Percentiles rank a stretch among this genome's conserved stretches.
Evolutionary conservation across 2,113 vertebrate species (phyloP).

Genomic region (Scomber scombrus): DNA sequence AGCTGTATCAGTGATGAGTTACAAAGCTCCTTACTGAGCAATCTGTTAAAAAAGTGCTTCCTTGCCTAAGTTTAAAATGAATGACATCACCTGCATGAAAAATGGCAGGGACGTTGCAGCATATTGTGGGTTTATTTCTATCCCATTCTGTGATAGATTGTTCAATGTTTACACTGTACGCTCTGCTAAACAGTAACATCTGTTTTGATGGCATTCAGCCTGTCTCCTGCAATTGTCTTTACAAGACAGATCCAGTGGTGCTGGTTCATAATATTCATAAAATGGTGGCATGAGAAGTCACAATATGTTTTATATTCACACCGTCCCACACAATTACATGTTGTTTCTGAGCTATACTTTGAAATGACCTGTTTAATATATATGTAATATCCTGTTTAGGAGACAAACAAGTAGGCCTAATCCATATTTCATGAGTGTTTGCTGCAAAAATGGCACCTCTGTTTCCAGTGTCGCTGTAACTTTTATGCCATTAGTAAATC

Average conservation of each 20-base stretch:
- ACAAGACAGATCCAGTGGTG: conserved; percentile 40
- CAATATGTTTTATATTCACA: conserved; percentile 46
- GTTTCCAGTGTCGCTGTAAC: conserved; percentile 3
- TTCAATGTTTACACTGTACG: conserved; percentile 68
- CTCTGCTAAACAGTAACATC: conserved; percentile 77
- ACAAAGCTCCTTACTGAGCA: conserved; percentile 5
- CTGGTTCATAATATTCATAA: conserved; percentile 59
- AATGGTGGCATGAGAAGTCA: conserved; percentile 52
- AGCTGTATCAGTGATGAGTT: conserved; percentile 22
- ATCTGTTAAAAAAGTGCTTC: conserved; percentile 23
- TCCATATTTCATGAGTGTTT: conserved; percentile 51
- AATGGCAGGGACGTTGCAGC: conserved; percentile 38
- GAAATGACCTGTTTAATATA: too few relatives aligned
- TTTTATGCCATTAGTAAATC: conserved; percentile 22
- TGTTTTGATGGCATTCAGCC: conserved; percentile 68
- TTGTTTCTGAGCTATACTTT: conserved; percentile 42
- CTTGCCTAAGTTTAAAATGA: conserved; percentile 41
- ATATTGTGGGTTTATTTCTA: conserved; percentile 63
- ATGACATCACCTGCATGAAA: conserved; percentile 34
- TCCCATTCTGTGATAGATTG: conserved; percentile 64
- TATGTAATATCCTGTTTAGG: conserved; percentile 36
- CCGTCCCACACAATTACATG: conserved; percentile 50
- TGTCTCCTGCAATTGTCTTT: conserved; percentile 60
- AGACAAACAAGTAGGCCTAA: conserved; percentile 19
- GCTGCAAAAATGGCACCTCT: conserved; percentile 29